Conservation (phyloP, 2,113 vertebrate genomes). For the Leptosomus discolor region DNA sequence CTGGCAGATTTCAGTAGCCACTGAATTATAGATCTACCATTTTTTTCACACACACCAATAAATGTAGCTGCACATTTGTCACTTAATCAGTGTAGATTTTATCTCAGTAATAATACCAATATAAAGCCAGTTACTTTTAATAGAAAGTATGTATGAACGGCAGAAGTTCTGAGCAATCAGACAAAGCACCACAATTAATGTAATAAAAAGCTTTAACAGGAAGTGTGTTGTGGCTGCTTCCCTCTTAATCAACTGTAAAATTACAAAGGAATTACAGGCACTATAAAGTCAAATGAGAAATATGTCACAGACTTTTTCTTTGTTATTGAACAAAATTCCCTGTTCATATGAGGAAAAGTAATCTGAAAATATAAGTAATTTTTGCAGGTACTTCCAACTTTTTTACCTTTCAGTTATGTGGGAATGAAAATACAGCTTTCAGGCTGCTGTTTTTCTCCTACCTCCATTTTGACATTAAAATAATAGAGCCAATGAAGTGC, state of each 20-base stretch:
- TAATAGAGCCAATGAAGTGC: not conserved
- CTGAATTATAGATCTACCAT: accelerated
- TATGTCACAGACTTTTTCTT: not conserved
- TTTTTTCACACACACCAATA: not conserved
- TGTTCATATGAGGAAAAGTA: not conserved
- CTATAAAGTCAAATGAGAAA: not conserved
- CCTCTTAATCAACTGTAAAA: constrained; percentile 48
- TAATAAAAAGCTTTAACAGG: constrained; percentile 42
- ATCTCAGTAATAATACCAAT: constrained; percentile 50
- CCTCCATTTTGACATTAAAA: constrained; percentile 1
- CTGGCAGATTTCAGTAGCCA: not conserved
- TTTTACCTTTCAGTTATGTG: not conserved
- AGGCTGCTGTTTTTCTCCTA: not conserved
- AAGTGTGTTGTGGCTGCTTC: constrained; percentile 19
- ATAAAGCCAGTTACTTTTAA: constrained; percentile 9
- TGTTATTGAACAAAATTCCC: not conserved
- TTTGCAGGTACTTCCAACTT: not conserved
- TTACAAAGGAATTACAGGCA: not conserved
- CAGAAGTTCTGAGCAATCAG: constrained; percentile 47
- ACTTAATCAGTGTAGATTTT: constrained; percentile 61
- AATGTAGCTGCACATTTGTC: not conserved
- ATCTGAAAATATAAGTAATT: not conserved
- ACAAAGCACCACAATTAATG: constrained; percentile 33
- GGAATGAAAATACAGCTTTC: not conserved
- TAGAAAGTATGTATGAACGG: not conserved